Evolutionary conservation across 2,113 vertebrate genomes (phyloP).

Genomic region (Pachycephala philippinensis): DNA sequence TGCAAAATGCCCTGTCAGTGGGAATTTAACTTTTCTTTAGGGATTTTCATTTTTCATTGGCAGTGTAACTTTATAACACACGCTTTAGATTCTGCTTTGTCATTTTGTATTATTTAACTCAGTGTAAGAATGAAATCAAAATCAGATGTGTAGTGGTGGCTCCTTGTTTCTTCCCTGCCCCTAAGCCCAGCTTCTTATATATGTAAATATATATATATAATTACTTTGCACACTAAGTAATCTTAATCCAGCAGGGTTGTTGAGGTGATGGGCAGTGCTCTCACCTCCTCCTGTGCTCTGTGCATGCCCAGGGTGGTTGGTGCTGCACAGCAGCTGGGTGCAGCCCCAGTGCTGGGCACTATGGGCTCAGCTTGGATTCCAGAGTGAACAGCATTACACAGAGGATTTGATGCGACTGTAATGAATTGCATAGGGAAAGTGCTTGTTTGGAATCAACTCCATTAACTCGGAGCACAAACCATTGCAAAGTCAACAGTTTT

Average conservation of each 20-base stretch:
- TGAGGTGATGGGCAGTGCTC: neutral
- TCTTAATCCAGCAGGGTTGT: neutral
- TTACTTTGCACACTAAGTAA: neutral
- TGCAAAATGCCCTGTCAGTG: neutral
- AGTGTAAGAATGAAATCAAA: neutral
- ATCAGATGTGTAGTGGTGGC: neutral
- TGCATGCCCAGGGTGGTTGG: neutral
- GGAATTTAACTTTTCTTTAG: neutral
- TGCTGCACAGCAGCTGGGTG: neutral
- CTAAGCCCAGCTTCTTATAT: neutral
- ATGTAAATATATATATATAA: too few species aligned
- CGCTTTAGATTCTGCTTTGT: neutral
- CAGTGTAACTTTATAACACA: neutral
- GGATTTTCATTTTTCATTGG: neutral
- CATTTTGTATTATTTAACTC: neutral
- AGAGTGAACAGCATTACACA: neutral
- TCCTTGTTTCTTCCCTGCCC: neutral
- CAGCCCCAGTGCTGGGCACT: neutral
- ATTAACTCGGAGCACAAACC: slow-evolving; percentile 66
- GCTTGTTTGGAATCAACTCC: slow-evolving; percentile 58
- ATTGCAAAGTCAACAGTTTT: slow-evolving; percentile 71
- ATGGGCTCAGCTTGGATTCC: neutral
- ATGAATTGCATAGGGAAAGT: slow-evolving; percentile 51
- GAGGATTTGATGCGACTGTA: neutral
- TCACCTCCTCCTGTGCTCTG: neutral